These are phyloP conservation scores for Osmerus mordax DNA, from an alignment of 2,113 vertebrate genomes.

Conservation along the genomic window DNA sequence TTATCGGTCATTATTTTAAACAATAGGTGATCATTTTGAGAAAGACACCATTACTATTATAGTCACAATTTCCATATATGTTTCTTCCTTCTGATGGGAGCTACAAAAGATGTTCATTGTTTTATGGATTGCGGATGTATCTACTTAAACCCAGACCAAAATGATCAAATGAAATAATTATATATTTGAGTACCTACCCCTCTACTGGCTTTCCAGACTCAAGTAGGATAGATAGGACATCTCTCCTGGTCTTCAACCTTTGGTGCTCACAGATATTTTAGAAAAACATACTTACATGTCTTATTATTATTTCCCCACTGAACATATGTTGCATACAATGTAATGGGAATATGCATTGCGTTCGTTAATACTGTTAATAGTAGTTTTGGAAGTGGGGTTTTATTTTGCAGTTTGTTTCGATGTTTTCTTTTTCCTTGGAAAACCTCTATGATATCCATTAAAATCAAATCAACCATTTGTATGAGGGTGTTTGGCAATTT, in stretches of 20 bases:
- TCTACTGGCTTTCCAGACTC: constrained; percentile 29
- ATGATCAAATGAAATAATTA: constrained; percentile 28
- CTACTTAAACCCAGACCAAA: constrained; percentile 64
- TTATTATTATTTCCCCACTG: constrained; percentile 66
- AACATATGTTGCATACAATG: constrained; percentile 70
- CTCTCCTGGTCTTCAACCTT: constrained; percentile 54
- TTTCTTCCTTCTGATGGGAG: constrained; percentile 45
- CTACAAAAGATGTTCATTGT: constrained; percentile 43
- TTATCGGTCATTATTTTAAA: constrained; percentile 25
- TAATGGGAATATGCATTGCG: constrained; percentile 65
- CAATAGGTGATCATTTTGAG: constrained; percentile 27
- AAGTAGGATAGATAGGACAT: constrained; percentile 46
- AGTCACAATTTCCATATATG: constrained; percentile 48
- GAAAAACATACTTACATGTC: constrained; percentile 65
- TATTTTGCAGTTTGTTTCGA: constrained; percentile 64
- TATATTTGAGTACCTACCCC: constrained; percentile 46
- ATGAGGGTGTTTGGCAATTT: not conserved
- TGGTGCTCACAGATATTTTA: constrained; percentile 57
- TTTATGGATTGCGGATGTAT: constrained; percentile 52
- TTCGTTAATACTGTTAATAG: constrained; percentile 66
- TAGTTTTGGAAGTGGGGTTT: constrained; percentile 67
- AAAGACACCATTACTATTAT: constrained; percentile 38
- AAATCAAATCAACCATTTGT: constrained; percentile 63
- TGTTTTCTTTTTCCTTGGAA: constrained; percentile 65
- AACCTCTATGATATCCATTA: constrained; percentile 74